Conservation (phyloP, 2,888 invertebrate species). For the Allygus modestus region DNA sequence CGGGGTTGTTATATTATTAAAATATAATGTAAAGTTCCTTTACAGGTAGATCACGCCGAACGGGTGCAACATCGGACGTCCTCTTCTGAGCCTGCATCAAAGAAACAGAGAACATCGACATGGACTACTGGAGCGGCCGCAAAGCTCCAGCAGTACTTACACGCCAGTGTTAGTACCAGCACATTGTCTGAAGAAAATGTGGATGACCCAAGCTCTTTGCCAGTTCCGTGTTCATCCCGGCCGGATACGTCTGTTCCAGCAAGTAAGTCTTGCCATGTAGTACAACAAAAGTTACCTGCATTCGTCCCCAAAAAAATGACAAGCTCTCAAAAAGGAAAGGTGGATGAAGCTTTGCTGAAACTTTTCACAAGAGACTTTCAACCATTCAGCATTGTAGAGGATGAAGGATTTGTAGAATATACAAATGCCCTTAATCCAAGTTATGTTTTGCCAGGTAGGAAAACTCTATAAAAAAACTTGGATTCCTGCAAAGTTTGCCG, state of each 20-base stretch:
- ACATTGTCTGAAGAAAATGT: slow-evolving; percentile 49
- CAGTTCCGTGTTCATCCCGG: slow-evolving; percentile 39
- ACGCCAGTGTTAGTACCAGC: slow-evolving; percentile 40
- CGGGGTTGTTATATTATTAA: slow-evolving; percentile 29
- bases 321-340: slow-evolving; percentile 68
- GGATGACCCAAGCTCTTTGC: slow-evolving; percentile 40
- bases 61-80: slow-evolving; percentile 14
- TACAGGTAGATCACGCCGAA: slow-evolving; percentile 35
- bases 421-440: slow-evolving; percentile 70
- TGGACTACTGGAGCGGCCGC: slow-evolving; percentile 22
- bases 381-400: slow-evolving; percentile 72
- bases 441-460: slow-evolving; percentile 70
- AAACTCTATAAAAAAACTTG: slow-evolving; percentile 68
- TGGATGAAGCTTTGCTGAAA: slow-evolving; percentile 68
- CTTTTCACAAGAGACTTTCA: slow-evolving; percentile 71
- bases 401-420: slow-evolving; percentile 71
- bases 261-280: slow-evolving; percentile 50
- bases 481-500: slow-evolving; percentile 68
- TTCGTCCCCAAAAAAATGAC: slow-evolving; percentile 61
- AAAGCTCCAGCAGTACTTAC: slow-evolving; percentile 36
- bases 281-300: slow-evolving; percentile 36
- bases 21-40: slow-evolving; percentile 20
- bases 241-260: slow-evolving; percentile 42
- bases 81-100: slow-evolving; percentile 40
- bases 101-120: slow-evolving; percentile 24